A percentile compares a stretch with the other conserved stretches of the same genome.
phyloP scores from a whole-genome alignment of 2,888 invertebrate genomes.

The Diogma glabrata region DNA sequence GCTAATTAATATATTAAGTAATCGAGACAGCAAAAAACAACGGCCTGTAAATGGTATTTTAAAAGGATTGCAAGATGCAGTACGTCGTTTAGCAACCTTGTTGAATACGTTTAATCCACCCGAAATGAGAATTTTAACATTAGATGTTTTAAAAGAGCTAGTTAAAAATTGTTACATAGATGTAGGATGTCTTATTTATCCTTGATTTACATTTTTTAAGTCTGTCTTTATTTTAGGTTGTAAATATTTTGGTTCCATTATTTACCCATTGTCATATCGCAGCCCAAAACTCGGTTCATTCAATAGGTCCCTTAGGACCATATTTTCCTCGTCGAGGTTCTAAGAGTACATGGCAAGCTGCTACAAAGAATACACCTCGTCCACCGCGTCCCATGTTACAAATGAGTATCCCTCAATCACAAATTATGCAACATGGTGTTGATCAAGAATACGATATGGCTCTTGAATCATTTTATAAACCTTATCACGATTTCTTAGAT shows the following conservation, averaged over 20 bases:
- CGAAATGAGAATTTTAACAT: conserved; percentile 66
- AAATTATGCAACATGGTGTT: conserved; percentile 50
- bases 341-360: conserved; percentile 40
- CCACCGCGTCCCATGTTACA: conserved; percentile 70
- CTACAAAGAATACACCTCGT: conserved; percentile 51
- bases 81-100: conserved; percentile 75
- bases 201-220: background rate
- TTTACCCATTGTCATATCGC: conserved; percentile 74
- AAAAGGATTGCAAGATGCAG: conserved; percentile 81
- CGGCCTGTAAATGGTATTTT: conserved; percentile 36
- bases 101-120: conserved; percentile 82
- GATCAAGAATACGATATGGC: conserved; percentile 69
- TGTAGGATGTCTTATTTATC: conserved; percentile 17
- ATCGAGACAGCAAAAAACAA: conserved; percentile 31
- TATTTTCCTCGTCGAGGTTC: conserved; percentile 63
- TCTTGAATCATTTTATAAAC: conserved; percentile 65
- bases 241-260: conserved; percentile 72
- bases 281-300: conserved; percentile 59
- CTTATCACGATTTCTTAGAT: conserved; percentile 85
- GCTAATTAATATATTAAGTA: conserved; percentile 52
- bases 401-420: conserved; percentile 70
- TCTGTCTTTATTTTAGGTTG: conserved; percentile 22
- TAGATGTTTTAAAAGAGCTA: conserved; percentile 46
- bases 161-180: conserved; percentile 34
- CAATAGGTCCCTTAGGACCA: conserved; percentile 57